Percentiles rank a stretch among this genome's conserved stretches.
Conservation (phyloP, 2,888 invertebrate species). For the Muscina levida region DNA sequence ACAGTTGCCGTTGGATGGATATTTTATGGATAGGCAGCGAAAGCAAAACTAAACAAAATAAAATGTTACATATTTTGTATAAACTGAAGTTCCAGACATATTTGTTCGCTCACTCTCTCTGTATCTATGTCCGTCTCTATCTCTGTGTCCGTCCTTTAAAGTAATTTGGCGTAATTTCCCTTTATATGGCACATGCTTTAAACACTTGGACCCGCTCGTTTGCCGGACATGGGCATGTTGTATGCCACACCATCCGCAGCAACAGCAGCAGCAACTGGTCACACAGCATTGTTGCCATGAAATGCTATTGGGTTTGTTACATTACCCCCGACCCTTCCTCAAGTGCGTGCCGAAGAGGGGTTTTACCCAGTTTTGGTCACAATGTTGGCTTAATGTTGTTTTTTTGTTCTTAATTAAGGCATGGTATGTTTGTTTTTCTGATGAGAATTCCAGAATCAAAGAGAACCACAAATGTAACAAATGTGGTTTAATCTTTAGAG, state of each 20-base stretch:
- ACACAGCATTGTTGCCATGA: neutral
- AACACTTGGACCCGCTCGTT: neutral
- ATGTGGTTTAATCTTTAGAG: conserved; percentile 1
- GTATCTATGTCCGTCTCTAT: too few relatives aligned
- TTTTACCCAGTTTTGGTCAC: neutral
- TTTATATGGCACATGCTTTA: conserved; percentile 21
- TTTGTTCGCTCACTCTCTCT: neutral
- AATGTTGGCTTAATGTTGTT: conserved; percentile 4
- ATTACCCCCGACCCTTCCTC: neutral
- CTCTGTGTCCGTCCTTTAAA: neutral
- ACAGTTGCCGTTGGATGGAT: too few relatives aligned
- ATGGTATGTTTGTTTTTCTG: neutral
- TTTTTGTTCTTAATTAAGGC: conserved; percentile 18
- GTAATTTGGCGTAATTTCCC: conserved; percentile 19
- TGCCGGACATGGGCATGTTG: neutral
- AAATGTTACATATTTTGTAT: neutral
- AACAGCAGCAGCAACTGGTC: neutral
- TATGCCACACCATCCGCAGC: neutral
- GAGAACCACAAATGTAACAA: neutral
- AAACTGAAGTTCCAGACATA: neutral
- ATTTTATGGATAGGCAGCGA: neutral
- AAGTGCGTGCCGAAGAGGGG: neutral
- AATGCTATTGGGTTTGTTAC: neutral
- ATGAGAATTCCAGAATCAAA: neutral
- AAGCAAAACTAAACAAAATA: too few relatives aligned